Evolutionary conservation across 2,113 vertebrate genomes (phyloP).

Genomic region (Lonchura striata): DNA sequence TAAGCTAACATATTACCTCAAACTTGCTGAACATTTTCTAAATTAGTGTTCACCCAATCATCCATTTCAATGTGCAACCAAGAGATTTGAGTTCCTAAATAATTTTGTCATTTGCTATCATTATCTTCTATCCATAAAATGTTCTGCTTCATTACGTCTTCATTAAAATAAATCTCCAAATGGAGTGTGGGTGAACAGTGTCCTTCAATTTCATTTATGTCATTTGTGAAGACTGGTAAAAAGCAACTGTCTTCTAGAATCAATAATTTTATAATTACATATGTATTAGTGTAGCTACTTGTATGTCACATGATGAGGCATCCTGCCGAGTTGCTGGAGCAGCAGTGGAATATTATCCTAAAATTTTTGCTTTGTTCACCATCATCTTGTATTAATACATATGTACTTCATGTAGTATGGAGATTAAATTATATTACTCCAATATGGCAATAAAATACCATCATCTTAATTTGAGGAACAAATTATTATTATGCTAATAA

Average conservation of each 20-base stretch:
- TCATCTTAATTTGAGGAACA: not conserved
- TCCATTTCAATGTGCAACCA: not conserved
- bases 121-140: not conserved
- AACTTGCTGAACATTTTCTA: not conserved
- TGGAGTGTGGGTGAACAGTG: not conserved
- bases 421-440: not conserved
- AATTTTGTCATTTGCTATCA: slow-evolving; percentile 11
- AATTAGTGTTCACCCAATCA: not conserved
- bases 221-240: not conserved
- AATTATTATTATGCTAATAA: not conserved
- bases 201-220: not conserved
- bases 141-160: not conserved
- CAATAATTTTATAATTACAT: not conserved
- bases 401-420: not conserved
- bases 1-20: not conserved
- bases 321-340: not conserved
- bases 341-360: not conserved
- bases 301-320: not conserved
- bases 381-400: not conserved
- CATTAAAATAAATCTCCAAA: slow-evolving; percentile 10
- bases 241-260: not conserved
- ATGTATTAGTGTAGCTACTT: not conserved
- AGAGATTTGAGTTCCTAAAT: not conserved
- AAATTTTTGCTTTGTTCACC: not conserved
- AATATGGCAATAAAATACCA: not conserved